These are phyloP conservation scores for Trinorchestia longiramus DNA, from an alignment of 1,140 invertebrate species.

Conservation along the genomic window DNA sequence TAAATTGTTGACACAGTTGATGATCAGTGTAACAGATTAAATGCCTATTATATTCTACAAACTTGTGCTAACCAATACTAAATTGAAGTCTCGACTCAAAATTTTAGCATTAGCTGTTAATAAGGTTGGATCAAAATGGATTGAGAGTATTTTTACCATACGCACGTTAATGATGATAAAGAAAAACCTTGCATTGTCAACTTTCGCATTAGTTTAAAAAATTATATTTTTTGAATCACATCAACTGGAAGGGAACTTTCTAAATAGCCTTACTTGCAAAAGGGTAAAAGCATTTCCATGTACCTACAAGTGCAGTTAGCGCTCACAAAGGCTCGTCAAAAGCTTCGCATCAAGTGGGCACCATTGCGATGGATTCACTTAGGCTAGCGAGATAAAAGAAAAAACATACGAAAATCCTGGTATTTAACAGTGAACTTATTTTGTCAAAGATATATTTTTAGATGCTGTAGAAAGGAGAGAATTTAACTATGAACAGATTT, in stretches of 20 bases:
- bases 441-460: not conserved
- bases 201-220: not conserved
- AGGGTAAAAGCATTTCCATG: not conserved
- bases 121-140: too few species aligned
- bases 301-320: not conserved
- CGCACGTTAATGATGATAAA: not conserved
- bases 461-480: not conserved
- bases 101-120: too few species aligned
- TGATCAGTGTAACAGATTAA: not conserved
- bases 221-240: not conserved
- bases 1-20: not conserved
- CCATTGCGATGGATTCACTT: not conserved
- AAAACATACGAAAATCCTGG: not conserved
- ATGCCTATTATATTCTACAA: too few species aligned
- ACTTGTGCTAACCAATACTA: too few species aligned
- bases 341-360: not conserved
- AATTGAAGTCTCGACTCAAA: too few species aligned
- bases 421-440: not conserved
- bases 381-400: not conserved
- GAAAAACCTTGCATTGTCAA: not conserved
- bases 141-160: not conserved
- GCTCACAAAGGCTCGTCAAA: not conserved
- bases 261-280: not conserved
- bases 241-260: not conserved
- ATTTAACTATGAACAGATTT: not conserved